These are phyloP conservation scores for Lochmaea capreae DNA, from an alignment of 2,888 invertebrate species.

Conservation along the genomic window DNA sequence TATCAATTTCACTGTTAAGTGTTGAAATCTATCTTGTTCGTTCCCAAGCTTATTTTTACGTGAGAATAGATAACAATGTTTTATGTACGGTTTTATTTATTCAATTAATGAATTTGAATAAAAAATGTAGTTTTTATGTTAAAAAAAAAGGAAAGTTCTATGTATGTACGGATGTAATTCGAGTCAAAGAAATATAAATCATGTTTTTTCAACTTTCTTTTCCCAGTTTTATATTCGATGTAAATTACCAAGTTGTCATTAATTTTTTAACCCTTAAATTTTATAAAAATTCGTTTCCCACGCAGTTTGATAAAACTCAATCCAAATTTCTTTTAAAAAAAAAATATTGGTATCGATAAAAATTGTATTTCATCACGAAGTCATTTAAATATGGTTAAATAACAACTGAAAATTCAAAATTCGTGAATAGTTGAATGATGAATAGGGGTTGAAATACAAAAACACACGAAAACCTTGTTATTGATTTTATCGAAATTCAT, in stretches of 20 bases:
- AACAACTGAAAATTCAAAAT: no score
- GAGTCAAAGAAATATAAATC: neutral
- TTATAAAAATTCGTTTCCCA: no score
- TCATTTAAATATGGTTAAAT: no score
- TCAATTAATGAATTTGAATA: conserved; percentile 1
- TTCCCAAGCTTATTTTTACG: neutral
- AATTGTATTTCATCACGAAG: no score
- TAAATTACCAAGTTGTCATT: neutral
- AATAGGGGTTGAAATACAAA: neutral
- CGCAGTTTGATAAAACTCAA: no score
- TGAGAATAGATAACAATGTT: neutral
- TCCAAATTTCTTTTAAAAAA: no score
- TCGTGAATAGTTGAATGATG: no score
- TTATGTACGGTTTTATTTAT: conserved; percentile 10
- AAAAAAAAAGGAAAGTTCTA: conserved; percentile 6
- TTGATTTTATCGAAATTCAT: conserved; percentile 5
- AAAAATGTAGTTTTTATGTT: neutral
- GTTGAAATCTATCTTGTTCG: neutral
- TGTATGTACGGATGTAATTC: neutral
- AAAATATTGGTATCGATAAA: no score
- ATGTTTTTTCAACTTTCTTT: conserved; percentile 8
- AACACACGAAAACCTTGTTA: neutral
- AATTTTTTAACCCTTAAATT: no score
- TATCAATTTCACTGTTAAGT: neutral
- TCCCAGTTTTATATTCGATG: neutral